Evolutionary conservation across 2,888 invertebrate genomes (phyloP), one percentile per base, ranked within the genome.

Genomic region (Chloromyia formosa): DNA sequence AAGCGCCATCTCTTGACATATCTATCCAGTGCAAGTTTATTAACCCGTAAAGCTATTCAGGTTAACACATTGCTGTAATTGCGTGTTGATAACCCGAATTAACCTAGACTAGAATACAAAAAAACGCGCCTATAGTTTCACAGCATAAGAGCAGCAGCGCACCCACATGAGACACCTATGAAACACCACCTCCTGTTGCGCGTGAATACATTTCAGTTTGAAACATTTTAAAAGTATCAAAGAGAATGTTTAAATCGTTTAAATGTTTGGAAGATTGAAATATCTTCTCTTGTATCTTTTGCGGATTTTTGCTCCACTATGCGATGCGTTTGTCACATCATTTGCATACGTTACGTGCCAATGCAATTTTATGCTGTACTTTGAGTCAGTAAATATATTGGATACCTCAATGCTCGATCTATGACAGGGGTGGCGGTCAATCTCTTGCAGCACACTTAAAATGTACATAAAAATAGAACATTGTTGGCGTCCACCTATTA

Each of bases 161-260:
- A 45, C 64, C 64, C 22, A 64, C 64, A 64, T 45, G 42, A 45
- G 64, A 64, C 64, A 40, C 64, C 64, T 64, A 18, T 45, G 64
- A 45, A 45, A 40, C 64, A 64, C 45, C 64, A 64, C 42, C 61
- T 27, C 61, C 61, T 22, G 35, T 61, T 23, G 61, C 35, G 61
- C 61, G 61, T 61, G 61, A 61, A 61, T 22, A 35, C 61, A 27
- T 61, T 61, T n/a, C 35, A 61, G n/a, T 42, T 42, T 9, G 42
- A 54, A 54, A 10, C n/a, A 16, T 54, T n/a, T 12, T 16, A 54
- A 16, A 54, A 54, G 4, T 54, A 54, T 54, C 54, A n/a, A 54
- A 54, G 54, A 10, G 54, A 54, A 54, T 10, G n/a, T n/a, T n/a
- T n/a, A n/a, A n/a, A n/a, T n/a, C n/a, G 12, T n/a, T 54, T 12